Evolutionary conservation across 2,113 vertebrate species (phyloP).

Genomic region (Chamaea fasciata): DNA sequence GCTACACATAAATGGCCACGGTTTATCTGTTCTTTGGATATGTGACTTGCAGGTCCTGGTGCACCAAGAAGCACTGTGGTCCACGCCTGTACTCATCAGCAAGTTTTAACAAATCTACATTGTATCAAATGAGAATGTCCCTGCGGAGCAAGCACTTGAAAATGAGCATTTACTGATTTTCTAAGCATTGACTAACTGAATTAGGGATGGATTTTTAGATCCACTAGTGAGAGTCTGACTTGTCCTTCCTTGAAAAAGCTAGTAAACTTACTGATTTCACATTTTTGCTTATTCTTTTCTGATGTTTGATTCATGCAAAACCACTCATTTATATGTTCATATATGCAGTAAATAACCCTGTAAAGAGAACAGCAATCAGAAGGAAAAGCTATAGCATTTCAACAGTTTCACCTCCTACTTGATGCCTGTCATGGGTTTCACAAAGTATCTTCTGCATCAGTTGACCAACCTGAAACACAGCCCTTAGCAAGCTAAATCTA

Average conservation of each 20-base stretch:
- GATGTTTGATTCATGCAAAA: neutral
- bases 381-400: neutral
- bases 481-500: neutral
- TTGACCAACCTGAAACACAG: neutral
- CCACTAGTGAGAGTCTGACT: neutral
- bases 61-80: neutral
- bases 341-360: neutral
- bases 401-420: neutral
- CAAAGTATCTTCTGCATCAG: neutral
- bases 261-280: neutral
- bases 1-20: neutral
- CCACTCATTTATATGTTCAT: neutral
- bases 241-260: neutral
- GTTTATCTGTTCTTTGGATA: neutral
- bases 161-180: neutral
- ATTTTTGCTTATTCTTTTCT: neutral
- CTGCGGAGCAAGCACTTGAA: neutral
- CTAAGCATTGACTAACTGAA: neutral
- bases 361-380: neutral
- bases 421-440: neutral
- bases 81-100: neutral
- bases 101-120: neutral
- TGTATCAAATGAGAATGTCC: neutral
- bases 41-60: neutral
- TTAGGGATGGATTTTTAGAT: neutral